Evolutionary conservation across 2,888 invertebrate genomes (phyloP), one percentile per base, ranked within the genome.

Genomic region (Mactromeris polynyma): DNA sequence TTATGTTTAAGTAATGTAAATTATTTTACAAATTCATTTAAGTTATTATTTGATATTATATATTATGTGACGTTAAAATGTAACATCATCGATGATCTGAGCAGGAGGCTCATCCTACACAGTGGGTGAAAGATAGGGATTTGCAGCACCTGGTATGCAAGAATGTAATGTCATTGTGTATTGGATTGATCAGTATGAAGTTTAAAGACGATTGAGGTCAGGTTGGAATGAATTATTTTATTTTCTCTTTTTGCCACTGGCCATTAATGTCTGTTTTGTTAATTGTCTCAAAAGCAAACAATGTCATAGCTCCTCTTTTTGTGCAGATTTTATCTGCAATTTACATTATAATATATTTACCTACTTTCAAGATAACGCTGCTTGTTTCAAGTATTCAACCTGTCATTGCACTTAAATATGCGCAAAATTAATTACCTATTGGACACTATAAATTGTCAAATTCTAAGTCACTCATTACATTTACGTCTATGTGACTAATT

Each of bases 401-500:
- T 64, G 58, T 64, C 58, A 26, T 64, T 64, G 58, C 26, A 26
- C 26, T 26, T 64, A 26, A n/a, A 64, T 64, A 26, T 64, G 58
- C 9, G 58, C 26, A 9, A 26, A 26, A 64, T 26, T 64, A 64
- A 64, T 38, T 77, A 36, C 40, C 17, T n/a, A 79, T 40, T 79
- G 79, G 79, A 79, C 40, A 40, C n/a, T n/a, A 42, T n/a, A 79
- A 33, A 77, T 33, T 77, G 77, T 36, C 40, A 79, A 79, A 73
- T 79, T 42, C 19, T 31, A 79, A 79, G 36, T 64, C 64, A 69
- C 26, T 40, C 31, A 64, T 82, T 19, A 54, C 54, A 38, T 58
- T 26, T 73, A 73, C n/a, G 40, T 26, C 36, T 73, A 38, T 78
- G 33, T 87, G 86, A 87, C 82, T 87, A 87, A 87, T 82, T 87